phyloP scores from a whole-genome alignment of 2,797 vertebrate species.

The Anguilla megastoma region DNA sequence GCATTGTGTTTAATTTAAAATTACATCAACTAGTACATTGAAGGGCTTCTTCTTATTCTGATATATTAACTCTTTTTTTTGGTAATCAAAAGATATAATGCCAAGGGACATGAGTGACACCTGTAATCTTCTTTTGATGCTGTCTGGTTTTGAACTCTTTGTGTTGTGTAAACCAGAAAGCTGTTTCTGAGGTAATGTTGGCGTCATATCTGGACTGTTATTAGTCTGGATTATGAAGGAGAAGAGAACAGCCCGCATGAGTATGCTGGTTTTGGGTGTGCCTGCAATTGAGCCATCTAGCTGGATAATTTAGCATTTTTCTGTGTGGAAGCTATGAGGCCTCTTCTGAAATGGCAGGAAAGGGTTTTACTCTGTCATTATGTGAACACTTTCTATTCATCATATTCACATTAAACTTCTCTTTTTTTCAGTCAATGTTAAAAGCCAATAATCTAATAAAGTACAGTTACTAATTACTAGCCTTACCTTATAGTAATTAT shows the following conservation, averaged over 20 bases:
- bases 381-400: background rate
- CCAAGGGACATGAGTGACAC: background rate
- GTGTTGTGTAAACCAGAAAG: conserved; percentile 20
- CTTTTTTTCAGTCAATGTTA: background rate
- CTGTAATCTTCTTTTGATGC: background rate
- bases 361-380: conserved; percentile 1
- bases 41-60: background rate
- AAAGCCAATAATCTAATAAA: background rate
- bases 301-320: background rate
- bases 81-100: background rate
- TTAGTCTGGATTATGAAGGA: conserved; percentile 51
- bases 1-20: background rate
- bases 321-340: background rate
- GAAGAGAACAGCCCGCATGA: background rate
- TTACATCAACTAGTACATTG: background rate
- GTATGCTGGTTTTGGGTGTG: conserved; percentile 18
- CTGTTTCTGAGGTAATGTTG: background rate
- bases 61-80: too few relatives aligned
- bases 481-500: background rate
- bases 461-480: background rate
- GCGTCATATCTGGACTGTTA: conserved; percentile 30
- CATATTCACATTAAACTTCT: background rate
- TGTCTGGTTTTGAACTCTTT: background rate
- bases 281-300: conserved; percentile 25
- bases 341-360: background rate